Evolutionary conservation across 2,888 invertebrate species (phyloP).

Genomic region (Buathra laborator): DNA sequence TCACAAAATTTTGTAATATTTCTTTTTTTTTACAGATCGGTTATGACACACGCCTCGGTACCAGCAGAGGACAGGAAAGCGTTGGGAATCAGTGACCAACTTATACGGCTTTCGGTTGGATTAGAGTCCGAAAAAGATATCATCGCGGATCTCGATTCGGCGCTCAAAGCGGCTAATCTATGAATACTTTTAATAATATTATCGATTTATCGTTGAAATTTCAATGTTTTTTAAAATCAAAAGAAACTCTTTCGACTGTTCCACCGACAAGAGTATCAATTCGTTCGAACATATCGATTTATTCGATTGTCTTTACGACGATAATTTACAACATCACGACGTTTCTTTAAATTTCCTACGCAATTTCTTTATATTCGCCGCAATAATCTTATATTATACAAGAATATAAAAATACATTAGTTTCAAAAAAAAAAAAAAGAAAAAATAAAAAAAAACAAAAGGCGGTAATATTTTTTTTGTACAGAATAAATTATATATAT

Average conservation of each 20-base stretch:
- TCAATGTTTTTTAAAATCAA: neutral
- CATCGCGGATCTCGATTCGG: slow-evolving; percentile 93
- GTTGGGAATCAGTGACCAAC: slow-evolving; percentile 93
- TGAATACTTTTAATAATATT: slow-evolving; percentile 25
- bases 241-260: neutral
- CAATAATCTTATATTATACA: slow-evolving; percentile 45
- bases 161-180: slow-evolving; percentile 87
- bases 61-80: slow-evolving; percentile 90
- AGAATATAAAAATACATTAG: slow-evolving; percentile 63
- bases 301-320: neutral
- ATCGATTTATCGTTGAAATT: neutral
- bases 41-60: slow-evolving; percentile 98
- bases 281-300: neutral
- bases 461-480: slow-evolving; percentile 1
- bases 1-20: slow-evolving; percentile 16
- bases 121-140: slow-evolving; percentile 95
- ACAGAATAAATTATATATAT: slow-evolving; percentile 1
- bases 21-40: slow-evolving; percentile 86
- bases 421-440: too few species aligned
- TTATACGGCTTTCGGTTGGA: slow-evolving; percentile 96
- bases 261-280: neutral
- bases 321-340: neutral
- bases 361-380: neutral
- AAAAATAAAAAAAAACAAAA: neutral
- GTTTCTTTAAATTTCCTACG: neutral